Evolutionary conservation across 2,797 vertebrate genomes (phyloP).

Genomic region (Anisognathus igniventris): DNA sequence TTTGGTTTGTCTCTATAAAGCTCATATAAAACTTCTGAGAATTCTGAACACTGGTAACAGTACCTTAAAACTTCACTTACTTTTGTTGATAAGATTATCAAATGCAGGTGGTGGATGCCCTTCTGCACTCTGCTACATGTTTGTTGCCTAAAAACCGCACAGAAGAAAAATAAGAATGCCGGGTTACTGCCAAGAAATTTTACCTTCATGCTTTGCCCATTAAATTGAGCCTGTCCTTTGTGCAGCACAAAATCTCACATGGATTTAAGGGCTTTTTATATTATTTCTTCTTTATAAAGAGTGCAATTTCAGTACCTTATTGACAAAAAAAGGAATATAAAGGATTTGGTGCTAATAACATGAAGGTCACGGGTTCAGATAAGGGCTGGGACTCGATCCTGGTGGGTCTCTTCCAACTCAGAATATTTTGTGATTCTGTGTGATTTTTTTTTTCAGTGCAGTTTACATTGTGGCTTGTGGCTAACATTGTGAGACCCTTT

Average conservation of each 20-base stretch:
- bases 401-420: not conserved
- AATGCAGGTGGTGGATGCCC: not conserved
- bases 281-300: not conserved
- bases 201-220: not conserved
- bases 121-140: not conserved
- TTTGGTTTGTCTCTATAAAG: not conserved
- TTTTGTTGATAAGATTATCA: not conserved
- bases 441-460: not conserved
- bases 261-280: not conserved
- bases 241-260: not conserved
- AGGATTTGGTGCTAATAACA: not conserved
- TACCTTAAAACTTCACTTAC: not conserved
- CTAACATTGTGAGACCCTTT: not conserved
- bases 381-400: not conserved
- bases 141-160: not conserved
- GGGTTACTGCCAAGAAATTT: not conserved
- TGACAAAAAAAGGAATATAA: not conserved
- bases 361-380: not conserved
- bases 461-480: not conserved
- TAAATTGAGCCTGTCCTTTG: not conserved
- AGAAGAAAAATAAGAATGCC: not conserved
- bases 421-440: not conserved
- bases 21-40: not conserved
- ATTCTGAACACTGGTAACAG: not conserved
- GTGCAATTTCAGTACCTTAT: not conserved